Conservation (phyloP, 2,797 vertebrate genomes). For the Anguilla obscura region DNA sequence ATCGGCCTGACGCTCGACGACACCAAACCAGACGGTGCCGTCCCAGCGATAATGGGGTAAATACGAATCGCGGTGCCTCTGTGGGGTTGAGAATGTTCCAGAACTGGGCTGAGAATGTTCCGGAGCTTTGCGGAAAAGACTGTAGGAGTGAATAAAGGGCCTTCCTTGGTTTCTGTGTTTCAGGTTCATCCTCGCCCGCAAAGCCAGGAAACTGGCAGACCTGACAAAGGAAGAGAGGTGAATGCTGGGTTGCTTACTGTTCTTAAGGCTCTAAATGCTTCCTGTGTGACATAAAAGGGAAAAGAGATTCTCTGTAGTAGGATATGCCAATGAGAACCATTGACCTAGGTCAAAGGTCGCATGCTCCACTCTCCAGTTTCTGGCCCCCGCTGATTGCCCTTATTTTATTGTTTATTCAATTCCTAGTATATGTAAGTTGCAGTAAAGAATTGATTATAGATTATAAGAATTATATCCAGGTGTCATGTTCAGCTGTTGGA, state of each 20-base stretch:
- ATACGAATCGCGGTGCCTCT: background rate
- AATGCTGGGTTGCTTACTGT: background rate
- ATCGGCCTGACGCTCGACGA: constrained; percentile 90
- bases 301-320: background rate
- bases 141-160: background rate
- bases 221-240: constrained; percentile 79
- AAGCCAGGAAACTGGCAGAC: constrained; percentile 71
- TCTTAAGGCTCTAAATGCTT: background rate
- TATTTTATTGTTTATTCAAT: background rate
- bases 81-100: background rate
- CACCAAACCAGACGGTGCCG: constrained; percentile 89
- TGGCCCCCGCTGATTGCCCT: background rate
- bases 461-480: background rate
- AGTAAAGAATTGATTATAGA: background rate
- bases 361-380: background rate
- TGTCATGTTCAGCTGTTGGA: background rate
- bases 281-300: background rate
- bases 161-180: constrained; percentile 32
- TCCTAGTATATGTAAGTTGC: background rate
- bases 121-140: background rate
- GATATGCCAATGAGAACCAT: background rate
- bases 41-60: constrained; percentile 93
- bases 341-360: background rate
- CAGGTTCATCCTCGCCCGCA: constrained; percentile 79
- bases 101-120: background rate